Evolutionary conservation across 2,797 vertebrate genomes (phyloP), one percentile per base, ranked within the genome.

Genomic region (Poecilia gillii): DNA sequence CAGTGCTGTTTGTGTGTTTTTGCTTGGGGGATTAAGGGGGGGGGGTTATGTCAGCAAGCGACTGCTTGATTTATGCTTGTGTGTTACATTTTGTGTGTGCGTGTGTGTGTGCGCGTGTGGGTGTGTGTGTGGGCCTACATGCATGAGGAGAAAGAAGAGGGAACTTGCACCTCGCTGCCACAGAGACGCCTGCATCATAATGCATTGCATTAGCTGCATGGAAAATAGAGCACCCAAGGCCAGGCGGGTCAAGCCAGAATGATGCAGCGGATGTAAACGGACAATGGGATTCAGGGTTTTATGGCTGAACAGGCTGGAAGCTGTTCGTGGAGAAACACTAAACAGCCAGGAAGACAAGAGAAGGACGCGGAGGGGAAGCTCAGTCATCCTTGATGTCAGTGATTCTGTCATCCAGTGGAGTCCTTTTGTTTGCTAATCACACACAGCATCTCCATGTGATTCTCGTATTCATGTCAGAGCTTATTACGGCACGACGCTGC

Each of bases 171-270:
- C 39, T 77, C 73, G 76, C 64, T 74, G 71, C 47, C 82, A 53
- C 66, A 62, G 73, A 87, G 74, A 82, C 78, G 84, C 62, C 80
- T 92, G 88, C 81, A 91, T 92, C 85, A 91, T 85, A 91, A 87
- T 89, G 78, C 85, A 89, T 87, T 89, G 78, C 85, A 89, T 89
- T 84, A 76, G 73, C 80, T 68, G 74, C 81, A 88, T 93, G 83
- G 72, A 93, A 88, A 90, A 93, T 90, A 86, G 87, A 93, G 92
- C 88, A 90, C 76, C 79, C 47, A 76, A 80, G 90, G 92, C 90
- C 88, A 91, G 92, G 85, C 91, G 85, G 94, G 94, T 93, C 93
- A 92, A 80, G 11, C 47, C 79, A 39, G 79, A 84, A 81, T 82
- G 88, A 85, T 76, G 82, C 85, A 49, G 84, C 79, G 76, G 83